Percentiles rank a stretch among this genome's conserved stretches.
phyloP scores from a whole-genome alignment of 2,888 invertebrate species.

The Tetrapedia diversipes region DNA sequence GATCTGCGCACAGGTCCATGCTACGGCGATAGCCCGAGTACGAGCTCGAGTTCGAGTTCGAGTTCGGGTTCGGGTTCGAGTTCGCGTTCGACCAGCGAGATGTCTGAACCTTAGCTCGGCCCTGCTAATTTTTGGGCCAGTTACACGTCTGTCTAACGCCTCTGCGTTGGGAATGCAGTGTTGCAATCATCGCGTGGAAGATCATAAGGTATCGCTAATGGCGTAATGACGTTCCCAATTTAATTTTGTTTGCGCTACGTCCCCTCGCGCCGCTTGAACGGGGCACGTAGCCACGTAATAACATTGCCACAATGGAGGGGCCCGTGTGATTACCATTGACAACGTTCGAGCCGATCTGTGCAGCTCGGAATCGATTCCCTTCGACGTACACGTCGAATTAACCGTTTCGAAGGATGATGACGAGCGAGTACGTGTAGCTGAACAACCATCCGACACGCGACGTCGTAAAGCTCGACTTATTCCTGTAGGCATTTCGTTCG shows the following conservation, averaged over 20 bases:
- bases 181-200: slow-evolving; percentile 53
- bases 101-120: slow-evolving; percentile 54
- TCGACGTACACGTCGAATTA: slow-evolving; percentile 19
- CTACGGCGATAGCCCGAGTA: no score
- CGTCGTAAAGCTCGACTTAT: neutral
- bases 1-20: neutral
- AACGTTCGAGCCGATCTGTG: slow-evolving; percentile 18
- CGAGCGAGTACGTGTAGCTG: neutral
- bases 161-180: no score
- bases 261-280: slow-evolving; percentile 1
- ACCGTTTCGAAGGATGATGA: slow-evolving; percentile 5
- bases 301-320: slow-evolving; percentile 25
- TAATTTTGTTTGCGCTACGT: slow-evolving; percentile 48
- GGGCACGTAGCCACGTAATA: slow-evolving; percentile 28
- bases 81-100: no score
- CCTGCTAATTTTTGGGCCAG: slow-evolving; percentile 55
- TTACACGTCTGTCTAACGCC: slow-evolving; percentile 60
- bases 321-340: slow-evolving; percentile 39
- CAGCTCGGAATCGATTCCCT: slow-evolving; percentile 37
- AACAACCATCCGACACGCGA: slow-evolving; percentile 19
- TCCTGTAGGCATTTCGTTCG: neutral
- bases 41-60: no score
- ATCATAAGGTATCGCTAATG: slow-evolving; percentile 44
- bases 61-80: no score
- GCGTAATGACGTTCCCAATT: slow-evolving; percentile 56